Base-by-base conservation (phyloP, 2,797 vertebrate species). In the Poeciliopsis turneri region DNA sequence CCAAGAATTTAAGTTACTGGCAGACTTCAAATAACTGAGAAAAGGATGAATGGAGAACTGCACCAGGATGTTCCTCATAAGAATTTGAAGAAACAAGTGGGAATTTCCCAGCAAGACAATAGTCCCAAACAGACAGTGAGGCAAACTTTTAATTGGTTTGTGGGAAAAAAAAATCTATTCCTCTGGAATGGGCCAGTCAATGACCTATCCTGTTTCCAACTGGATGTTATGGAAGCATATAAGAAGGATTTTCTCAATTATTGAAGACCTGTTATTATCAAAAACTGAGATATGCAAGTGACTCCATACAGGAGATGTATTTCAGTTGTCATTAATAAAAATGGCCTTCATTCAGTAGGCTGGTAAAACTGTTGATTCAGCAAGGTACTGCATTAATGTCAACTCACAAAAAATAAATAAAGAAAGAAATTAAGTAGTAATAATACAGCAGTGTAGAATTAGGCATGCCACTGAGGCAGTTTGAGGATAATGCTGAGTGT, bases 81-180 rank as follows among this genome's bases (percentile, higher is more conserved):
- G 59, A 61, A 61, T 61, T 61, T n/a, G 55, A 57, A 57, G n/a
- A 57, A 57, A 57, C n/a, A 57, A 57, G 55, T 28, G 25, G 55
- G 25, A 57, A 57, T 57, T 28, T 28, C 55, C n/a, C 2, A 57
- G 12, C n/a, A 57, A 28, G 55, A 28, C 55, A 5, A 57, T 28
- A 57, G 55, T 57, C 23, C 10, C n/a, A 57, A 28, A 57, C 53
- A 55, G 23, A n/a, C 53, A 57, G 55, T 15, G 28, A 28, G n/a
- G 55, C 25, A 57, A 57, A 57, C 55, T 57, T n/a, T 57, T 28
- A 57, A 57, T 57, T 57, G 55, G 55, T 28, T 28, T 57, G n/a
- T n/a, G 55, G 11, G n/a, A 28, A 28, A 57, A 57, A 8, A 53
- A 57, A 57, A 57, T n/a, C 55, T n/a, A 28, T 5, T n/a, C n/a